phyloP scores from a whole-genome alignment of 2,797 vertebrate genomes.

The Paratrypauchen microcephalus region DNA sequence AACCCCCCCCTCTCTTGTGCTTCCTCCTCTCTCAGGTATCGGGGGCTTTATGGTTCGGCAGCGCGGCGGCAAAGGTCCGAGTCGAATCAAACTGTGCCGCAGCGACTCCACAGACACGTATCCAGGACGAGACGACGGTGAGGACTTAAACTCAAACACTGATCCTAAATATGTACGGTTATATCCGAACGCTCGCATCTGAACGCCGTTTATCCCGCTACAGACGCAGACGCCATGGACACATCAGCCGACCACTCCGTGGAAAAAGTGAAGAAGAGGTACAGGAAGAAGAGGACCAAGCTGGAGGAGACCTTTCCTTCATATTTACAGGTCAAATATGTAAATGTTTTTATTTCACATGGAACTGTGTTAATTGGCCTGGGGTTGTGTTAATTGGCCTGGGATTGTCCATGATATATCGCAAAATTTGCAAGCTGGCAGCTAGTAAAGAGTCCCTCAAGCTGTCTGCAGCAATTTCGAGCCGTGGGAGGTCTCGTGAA shows the following conservation, averaged over 20 bases:
- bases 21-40: slow-evolving; percentile 79
- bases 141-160: slow-evolving; percentile 2
- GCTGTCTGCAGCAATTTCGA: too few relatives aligned
- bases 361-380: too few relatives aligned
- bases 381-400: too few relatives aligned
- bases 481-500: too few relatives aligned
- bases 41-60: slow-evolving; percentile 99
- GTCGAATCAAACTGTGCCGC: slow-evolving; percentile 78
- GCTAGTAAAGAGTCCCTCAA: too few relatives aligned
- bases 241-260: slow-evolving; percentile 73
- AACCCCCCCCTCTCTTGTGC: neutral
- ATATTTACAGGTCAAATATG: slow-evolving; percentile 86
- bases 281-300: slow-evolving; percentile 96
- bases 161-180: too few relatives aligned
- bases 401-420: too few relatives aligned
- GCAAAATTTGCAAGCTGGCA: too few relatives aligned
- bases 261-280: slow-evolving; percentile 96
- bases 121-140: slow-evolving; percentile 84
- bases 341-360: too few relatives aligned
- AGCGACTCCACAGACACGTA: slow-evolving; percentile 56
- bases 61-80: slow-evolving; percentile 88
- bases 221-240: slow-evolving; percentile 81
- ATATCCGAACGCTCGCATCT: too few relatives aligned
- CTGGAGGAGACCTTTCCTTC: slow-evolving; percentile 94
- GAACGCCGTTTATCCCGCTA: slow-evolving; percentile 59